phyloP scores from a whole-genome alignment of 64 coral and sea anemone species.

The Pocillopora verrucosa region DNA sequence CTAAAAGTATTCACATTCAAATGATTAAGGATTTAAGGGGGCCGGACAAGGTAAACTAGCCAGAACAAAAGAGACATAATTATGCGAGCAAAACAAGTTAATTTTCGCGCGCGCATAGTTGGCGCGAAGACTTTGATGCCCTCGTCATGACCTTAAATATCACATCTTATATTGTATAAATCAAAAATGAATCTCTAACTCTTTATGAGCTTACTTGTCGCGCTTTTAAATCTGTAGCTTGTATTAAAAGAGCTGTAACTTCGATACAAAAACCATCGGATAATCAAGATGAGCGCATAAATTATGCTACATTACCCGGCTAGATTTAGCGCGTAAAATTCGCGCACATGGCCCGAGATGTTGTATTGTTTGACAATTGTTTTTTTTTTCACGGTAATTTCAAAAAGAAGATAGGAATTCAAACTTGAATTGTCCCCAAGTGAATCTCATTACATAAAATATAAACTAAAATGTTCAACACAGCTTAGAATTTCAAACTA shows the following conservation, averaged over 20 bases:
- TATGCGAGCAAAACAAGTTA: neutral
- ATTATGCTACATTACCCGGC: neutral
- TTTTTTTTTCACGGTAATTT: too few species aligned
- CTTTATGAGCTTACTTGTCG: neutral
- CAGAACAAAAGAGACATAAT: neutral
- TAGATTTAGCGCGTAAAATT: constrained; percentile 25
- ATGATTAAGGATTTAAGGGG: neutral
- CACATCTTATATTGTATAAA: neutral
- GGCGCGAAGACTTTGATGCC: neutral
- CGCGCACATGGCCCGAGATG: neutral
- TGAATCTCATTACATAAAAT: too few species aligned
- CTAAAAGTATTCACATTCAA: constrained; percentile 3
- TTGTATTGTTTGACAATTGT: too few species aligned
- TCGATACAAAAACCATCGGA: neutral
- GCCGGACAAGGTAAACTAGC: neutral
- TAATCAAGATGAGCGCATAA: constrained; percentile 13
- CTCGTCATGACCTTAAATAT: neutral
- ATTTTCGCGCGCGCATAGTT: constrained; percentile 20
- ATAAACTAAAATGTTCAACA: too few species aligned
- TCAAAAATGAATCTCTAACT: neutral
- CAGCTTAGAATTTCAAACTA: too few species aligned
- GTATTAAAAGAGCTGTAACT: neutral
- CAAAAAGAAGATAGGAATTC: too few species aligned
- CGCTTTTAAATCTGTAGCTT: neutral
- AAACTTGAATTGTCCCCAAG: too few species aligned